A percentile compares a stretch with the other conserved stretches of the same genome.
Evolutionary conservation across 2,797 vertebrate genomes (phyloP).

Genomic region (Epinephelus malabaricus): DNA sequence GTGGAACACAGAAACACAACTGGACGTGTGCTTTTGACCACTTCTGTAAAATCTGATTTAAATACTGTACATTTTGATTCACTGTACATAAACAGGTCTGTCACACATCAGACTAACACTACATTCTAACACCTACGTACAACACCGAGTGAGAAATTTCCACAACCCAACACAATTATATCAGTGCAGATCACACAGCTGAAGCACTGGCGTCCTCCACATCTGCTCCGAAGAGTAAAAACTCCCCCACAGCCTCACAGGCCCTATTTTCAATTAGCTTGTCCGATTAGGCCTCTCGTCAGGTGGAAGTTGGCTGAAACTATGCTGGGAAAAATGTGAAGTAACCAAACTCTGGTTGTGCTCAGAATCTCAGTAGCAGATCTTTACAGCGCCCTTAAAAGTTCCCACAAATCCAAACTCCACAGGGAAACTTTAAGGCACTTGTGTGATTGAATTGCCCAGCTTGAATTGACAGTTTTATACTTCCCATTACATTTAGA

Average conservation of each 20-base stretch:
- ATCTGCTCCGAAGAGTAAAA: conserved; percentile 22
- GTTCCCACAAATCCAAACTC: not conserved
- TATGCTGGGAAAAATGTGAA: not conserved
- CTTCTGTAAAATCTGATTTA: conserved; percentile 22
- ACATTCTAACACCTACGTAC: conserved; percentile 5
- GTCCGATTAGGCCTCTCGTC: conserved; percentile 21
- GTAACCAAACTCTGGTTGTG: not conserved
- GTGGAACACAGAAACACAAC: conserved; percentile 2
- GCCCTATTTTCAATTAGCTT: conserved; percentile 22
- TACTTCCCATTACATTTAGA: not conserved
- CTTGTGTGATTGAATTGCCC: not conserved
- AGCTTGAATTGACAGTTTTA: not conserved
- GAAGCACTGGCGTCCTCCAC: conserved; percentile 51
- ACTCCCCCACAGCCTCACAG: conserved; percentile 4
- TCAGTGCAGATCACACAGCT: conserved; percentile 32
- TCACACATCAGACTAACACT: conserved; percentile 4
- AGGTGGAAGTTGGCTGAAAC: not conserved
- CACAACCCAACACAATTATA: not conserved
- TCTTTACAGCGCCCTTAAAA: not conserved
- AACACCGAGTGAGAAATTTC: conserved; percentile 2
- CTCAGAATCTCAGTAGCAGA: not conserved
- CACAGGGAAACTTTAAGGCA: not conserved
- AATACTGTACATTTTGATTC: conserved; percentile 23
- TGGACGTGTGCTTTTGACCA: not conserved
- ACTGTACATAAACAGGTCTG: conserved; percentile 17